Evolutionary conservation across 2,888 invertebrate species (phyloP), one percentile per base, ranked within the genome.

Genomic region (Xylocampa areola): DNA sequence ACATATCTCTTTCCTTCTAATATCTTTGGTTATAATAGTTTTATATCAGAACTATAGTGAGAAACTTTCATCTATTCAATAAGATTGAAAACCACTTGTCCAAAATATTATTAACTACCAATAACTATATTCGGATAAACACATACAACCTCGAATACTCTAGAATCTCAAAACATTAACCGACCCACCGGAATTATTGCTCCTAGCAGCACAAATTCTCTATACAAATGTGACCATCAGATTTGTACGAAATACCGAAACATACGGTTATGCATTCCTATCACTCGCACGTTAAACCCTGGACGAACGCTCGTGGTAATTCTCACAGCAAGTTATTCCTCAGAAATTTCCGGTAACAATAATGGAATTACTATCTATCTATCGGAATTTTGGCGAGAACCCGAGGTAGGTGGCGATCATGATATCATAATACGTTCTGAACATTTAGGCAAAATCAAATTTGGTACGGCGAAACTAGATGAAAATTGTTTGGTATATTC

Each of bases 311-410:
- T 19, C 41, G 39, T 30, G 32, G 41, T 27, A 25, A 50, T 27
- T 32, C 14, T 45, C 19, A 35, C 7, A 39, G 21, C 27, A 10
- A 30, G 29, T 30, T 13, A 43, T 57, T 44, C 48, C 54, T 44
- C 29, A 35, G 33, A 62, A 60, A 36, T 52, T 16, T 27, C 30
- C 39, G 35, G 16, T 50, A 45, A 41, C 41, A 48, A 58, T 63
- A 50, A 58, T 48, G 32, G 21, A 48, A 48, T 68, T 65, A 68
- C 47, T 57, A 53, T 29, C 47, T 57, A 53, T 29, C 30, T 40
- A 53, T 49, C 29, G 57, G 51, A 52, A 68, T 69, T 53, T 40
- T 17, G 23, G 11, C 11, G 21, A 25, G 11, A 21, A 13, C 14
- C 3, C 21, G 7, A 7, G 6, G 4, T 11, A 40, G 32, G 29